Conservation (phyloP, 2,888 invertebrate species). For the Morpho achilles region DNA sequence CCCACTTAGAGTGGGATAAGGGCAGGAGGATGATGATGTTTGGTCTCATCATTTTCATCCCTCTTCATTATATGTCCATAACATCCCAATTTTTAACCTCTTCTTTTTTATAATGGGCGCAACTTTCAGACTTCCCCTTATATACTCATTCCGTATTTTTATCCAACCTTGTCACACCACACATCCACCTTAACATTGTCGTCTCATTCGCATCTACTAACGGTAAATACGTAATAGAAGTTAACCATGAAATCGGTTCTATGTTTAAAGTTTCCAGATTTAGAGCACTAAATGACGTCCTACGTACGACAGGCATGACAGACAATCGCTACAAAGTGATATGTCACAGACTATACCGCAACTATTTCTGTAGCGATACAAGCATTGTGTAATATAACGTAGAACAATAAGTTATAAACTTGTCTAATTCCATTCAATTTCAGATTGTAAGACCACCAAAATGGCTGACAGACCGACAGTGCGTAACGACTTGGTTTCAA, state of each 20-base stretch:
- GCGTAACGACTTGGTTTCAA: slow-evolving; percentile 30
- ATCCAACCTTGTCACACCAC: no score
- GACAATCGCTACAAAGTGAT: not conserved
- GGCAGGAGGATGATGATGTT: no score
- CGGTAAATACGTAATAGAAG: not conserved
- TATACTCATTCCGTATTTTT: no score
- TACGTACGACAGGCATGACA: not conserved
- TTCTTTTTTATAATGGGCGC: no score
- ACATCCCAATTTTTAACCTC: no score
- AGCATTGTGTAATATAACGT: not conserved
- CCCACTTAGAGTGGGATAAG: no score
- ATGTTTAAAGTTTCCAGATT: not conserved
- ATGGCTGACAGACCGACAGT: slow-evolving; percentile 12
- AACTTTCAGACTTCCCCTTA: no score
- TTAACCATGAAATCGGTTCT: not conserved
- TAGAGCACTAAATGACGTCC: not conserved
- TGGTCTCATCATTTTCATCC: no score
- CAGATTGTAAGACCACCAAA: slow-evolving; percentile 5
- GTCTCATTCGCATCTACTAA: no score
- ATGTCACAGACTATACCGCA: not conserved
- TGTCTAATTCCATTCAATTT: slow-evolving; percentile 17
- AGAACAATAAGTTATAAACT: slow-evolving; percentile 12
- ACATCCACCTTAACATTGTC: no score
- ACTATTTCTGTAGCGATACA: not conserved
- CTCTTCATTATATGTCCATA: no score